Base-by-base conservation (phyloP, 1,140 invertebrate species). In the Drosophila repleta region DNA sequence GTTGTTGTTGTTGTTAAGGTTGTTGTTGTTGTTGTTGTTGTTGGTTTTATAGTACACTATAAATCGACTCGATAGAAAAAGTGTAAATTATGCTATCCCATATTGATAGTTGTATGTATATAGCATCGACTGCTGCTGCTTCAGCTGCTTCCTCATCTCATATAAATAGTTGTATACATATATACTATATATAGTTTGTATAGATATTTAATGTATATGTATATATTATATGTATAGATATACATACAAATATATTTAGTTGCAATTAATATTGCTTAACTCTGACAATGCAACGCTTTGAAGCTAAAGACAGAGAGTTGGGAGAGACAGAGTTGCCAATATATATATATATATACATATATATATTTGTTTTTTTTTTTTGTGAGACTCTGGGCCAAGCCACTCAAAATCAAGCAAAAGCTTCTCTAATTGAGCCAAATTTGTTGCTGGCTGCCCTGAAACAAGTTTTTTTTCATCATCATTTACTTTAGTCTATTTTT, bases 61-160 rank as follows among this genome's bases (percentile, higher is more conserved):
- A 88, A 88, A 88, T 87, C 83, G 84, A 77, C 83, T 85, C 79
- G 32, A 88, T 88, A 88, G 83, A 88, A 88, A 88, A 88, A 88
- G 83, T 88, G 83, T 88, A 88, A 88, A 88, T 87, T 88, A 88
- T 82, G 73, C 83, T 88, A 88, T 87, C 67, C 71, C 79, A 88
- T 88, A 88, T 88, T 62, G 78, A 76, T 81, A 80, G 76, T 70
- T 77, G 62, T 79, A 69, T 79, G 73, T 79, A 79, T 64, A 64
- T 43, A 43, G 39, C 39, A 6, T 37, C 53, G 15, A 43, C 21
- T 15, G 7, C 20, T 56, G 74, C 61, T 56, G 74, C 61, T 78
- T 76, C 60, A 77, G 75, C 75, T 60, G 18, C 51, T 65, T 45
- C 52, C 21, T 55, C 45, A 21, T 13, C 24, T 57, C 63, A 80